Percentiles rank a stretch among this genome's conserved stretches.
Conservation (phyloP, 1,140 invertebrate genomes). For the Drosophila oshimai region DNA sequence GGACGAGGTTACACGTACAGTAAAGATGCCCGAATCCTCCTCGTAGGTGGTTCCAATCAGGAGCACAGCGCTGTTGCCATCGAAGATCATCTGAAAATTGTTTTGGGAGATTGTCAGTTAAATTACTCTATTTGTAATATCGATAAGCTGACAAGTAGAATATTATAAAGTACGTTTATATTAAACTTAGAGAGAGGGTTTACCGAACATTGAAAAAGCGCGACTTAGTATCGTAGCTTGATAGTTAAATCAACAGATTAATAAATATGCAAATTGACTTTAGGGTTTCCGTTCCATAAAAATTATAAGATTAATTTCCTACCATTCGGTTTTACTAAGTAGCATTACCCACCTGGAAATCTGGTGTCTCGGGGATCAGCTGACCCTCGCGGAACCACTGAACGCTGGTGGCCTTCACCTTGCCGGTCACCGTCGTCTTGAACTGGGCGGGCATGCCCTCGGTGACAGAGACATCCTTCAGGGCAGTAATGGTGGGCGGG, state of each 20-base stretch:
- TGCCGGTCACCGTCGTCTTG: conserved; percentile 91
- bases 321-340: background rate
- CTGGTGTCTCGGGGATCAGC: conserved; percentile 93
- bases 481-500: conserved; percentile 89
- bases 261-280: too few relatives aligned
- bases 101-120: background rate
- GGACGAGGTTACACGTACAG: conserved; percentile 94
- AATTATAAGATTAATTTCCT: background rate
- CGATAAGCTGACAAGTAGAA: too few relatives aligned
- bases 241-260: too few relatives aligned
- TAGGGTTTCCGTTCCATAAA: too few relatives aligned
- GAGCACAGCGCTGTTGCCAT: conserved; percentile 94
- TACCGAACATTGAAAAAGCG: too few relatives aligned
- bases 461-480: conserved; percentile 91
- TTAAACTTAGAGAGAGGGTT: too few relatives aligned
- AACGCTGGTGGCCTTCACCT: conserved; percentile 88
- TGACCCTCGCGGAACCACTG: conserved; percentile 96
- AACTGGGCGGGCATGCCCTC: conserved; percentile 95
- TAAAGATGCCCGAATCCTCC: conserved; percentile 96
- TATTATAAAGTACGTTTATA: too few relatives aligned
- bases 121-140: background rate
- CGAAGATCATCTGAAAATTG: conserved; percentile 92
- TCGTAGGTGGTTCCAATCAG: conserved; percentile 95
- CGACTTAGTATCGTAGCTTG: too few relatives aligned
- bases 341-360: conserved; percentile 90